phyloP scores from a whole-genome alignment of 2,888 invertebrate species.

The Coecobrya sp. region DNA sequence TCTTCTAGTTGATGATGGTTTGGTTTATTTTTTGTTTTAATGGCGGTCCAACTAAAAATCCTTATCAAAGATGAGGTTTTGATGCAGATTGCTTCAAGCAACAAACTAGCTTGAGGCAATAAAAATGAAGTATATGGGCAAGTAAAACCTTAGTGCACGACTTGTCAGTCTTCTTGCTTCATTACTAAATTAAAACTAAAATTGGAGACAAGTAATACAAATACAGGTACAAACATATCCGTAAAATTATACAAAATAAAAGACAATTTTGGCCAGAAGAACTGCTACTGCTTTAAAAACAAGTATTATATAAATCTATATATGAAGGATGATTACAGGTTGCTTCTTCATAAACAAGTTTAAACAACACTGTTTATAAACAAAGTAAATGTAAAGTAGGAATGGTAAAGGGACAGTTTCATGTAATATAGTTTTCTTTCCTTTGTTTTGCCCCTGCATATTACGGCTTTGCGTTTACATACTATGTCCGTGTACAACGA shows the following conservation, averaged over 20 bases:
- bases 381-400: not conserved
- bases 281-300: not conserved
- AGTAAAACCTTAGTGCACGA: conserved; percentile 67
- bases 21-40: conserved; percentile 75
- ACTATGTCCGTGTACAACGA: not conserved
- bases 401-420: conserved; percentile 36
- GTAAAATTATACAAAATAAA: conserved; percentile 8
- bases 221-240: conserved; percentile 1
- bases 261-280: not conserved
- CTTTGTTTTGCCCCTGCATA: conserved; percentile 63
- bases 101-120: conserved; percentile 64
- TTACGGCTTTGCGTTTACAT: not conserved
- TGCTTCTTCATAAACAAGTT: conserved; percentile 41
- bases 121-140: conserved; percentile 55
- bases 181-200: conserved; percentile 71
- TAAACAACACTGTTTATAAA: conserved; percentile 48
- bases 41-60: conserved; percentile 54
- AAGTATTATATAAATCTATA: conserved; percentile 29
- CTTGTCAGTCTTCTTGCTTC: conserved; percentile 63
- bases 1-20: conserved; percentile 11
- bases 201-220: conserved; percentile 38
- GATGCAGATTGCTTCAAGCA: conserved; percentile 68
- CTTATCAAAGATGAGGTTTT: conserved; percentile 71
- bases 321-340: conserved; percentile 38
- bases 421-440: conserved; percentile 6